A percentile compares a stretch with the other conserved stretches of the same genome.
phyloP scores from a whole-genome alignment of 2,113 vertebrate species.

The Calyptommatus sinebrachiatus region DNA sequence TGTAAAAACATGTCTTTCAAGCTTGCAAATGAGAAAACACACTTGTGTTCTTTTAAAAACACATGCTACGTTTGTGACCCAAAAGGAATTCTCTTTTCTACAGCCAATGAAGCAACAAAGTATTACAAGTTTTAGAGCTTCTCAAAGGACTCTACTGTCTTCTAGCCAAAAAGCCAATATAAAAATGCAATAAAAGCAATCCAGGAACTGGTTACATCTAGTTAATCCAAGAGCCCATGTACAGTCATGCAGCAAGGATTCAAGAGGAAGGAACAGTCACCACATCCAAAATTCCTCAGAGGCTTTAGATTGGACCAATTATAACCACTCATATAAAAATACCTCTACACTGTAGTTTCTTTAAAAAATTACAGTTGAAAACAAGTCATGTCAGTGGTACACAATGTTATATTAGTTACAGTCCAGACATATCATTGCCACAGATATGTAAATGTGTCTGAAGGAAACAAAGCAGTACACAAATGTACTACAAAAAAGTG shows the following conservation, averaged over 20 bases:
- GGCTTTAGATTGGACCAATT: constrained; percentile 31
- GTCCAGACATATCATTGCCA: constrained; percentile 6
- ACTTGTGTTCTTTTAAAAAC: constrained; percentile 46
- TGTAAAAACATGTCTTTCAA: constrained; percentile 41
- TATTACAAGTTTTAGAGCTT: constrained; percentile 57
- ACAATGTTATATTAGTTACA: constrained; percentile 27
- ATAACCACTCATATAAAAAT: constrained; percentile 1
- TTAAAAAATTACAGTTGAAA: constrained; percentile 32
- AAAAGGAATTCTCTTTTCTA: constrained; percentile 60
- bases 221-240: constrained; percentile 58
- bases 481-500: constrained; percentile 16
- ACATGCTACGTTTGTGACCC: constrained; percentile 28
- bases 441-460: constrained; percentile 20
- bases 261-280: constrained; percentile 37
- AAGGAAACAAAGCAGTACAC: constrained; percentile 8
- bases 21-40: constrained; percentile 50
- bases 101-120: constrained; percentile 56
- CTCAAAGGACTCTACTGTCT: constrained; percentile 48
- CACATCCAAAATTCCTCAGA: constrained; percentile 32
- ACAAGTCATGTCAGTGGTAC: constrained; percentile 5
- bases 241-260: constrained; percentile 57
- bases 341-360: constrained; percentile 16
- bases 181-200: constrained; percentile 51
- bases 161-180: constrained; percentile 43
- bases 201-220: constrained; percentile 49